Conservation (phyloP, 2,797 vertebrate species). For the Gastrophryne carolinensis region DNA sequence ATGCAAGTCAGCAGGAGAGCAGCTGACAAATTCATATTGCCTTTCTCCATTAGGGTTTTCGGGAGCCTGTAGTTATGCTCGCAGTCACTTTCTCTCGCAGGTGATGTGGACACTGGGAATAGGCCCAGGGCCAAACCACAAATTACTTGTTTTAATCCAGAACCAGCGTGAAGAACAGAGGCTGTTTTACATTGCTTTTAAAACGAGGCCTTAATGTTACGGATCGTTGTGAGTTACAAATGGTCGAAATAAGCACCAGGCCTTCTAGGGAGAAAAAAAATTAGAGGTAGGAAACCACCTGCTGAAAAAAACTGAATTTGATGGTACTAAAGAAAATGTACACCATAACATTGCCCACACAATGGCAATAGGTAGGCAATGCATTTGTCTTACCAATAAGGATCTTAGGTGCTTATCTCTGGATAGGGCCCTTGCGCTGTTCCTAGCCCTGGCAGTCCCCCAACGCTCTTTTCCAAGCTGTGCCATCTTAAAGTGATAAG, state of each 20-base stretch:
- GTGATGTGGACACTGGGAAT: slow-evolving; percentile 31
- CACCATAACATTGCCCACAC: no score
- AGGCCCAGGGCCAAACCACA: slow-evolving; percentile 28
- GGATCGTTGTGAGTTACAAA: background rate
- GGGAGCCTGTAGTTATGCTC: slow-evolving; percentile 41
- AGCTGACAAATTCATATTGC: slow-evolving; percentile 51
- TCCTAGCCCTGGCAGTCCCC: no score
- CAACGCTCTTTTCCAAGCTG: no score
- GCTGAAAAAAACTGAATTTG: background rate
- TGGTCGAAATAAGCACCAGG: background rate
- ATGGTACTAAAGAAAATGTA: background rate
- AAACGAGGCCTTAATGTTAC: slow-evolving; percentile 16
- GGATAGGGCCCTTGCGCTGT: no score
- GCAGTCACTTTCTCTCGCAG: slow-evolving; percentile 40
- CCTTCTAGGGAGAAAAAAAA: background rate
- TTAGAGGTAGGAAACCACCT: background rate
- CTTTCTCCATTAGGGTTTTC: slow-evolving; percentile 50
- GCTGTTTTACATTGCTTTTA: slow-evolving; percentile 34
- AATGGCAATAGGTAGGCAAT: no score
- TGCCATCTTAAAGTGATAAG: no score
- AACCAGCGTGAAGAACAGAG: slow-evolving; percentile 21
- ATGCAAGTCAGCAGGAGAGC: slow-evolving; percentile 45
- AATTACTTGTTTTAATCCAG: slow-evolving; percentile 47
- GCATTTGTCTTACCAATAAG: no score
- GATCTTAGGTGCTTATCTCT: no score